Conservation (phyloP, 2,113 vertebrate genomes). For the Guaruba guarouba region DNA sequence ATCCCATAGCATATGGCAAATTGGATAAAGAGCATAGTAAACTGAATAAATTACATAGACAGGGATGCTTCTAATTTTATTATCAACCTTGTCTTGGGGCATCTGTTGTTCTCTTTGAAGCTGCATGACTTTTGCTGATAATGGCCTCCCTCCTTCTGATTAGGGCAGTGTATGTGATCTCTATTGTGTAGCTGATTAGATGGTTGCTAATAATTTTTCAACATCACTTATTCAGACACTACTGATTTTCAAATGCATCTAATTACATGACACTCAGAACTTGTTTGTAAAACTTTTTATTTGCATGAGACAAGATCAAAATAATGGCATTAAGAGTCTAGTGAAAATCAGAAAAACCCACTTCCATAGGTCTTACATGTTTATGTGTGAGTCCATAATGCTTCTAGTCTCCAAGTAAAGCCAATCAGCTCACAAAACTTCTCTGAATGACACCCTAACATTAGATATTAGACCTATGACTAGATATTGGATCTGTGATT, state of each 20-base stretch:
- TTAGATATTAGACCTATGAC: background rate
- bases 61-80: slow-evolving; percentile 23
- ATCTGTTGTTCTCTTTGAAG: slow-evolving; percentile 18
- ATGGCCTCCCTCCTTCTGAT: background rate
- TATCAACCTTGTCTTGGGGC: background rate
- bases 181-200: background rate
- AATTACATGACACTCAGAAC: background rate
- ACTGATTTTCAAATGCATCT: background rate
- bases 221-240: background rate
- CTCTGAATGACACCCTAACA: background rate
- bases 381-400: background rate
- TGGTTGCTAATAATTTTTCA: background rate
- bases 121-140: background rate
- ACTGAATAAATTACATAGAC: slow-evolving; percentile 18
- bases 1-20: slow-evolving; percentile 41
- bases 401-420: background rate
- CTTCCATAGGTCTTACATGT: background rate
- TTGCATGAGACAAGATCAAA: background rate
- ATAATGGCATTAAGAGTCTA: background rate
- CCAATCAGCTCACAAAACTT: background rate
- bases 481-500: background rate
- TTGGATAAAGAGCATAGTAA: background rate
- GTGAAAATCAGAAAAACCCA: background rate
- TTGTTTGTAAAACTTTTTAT: background rate
- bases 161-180: background rate